Conservation (phyloP, 2,113 vertebrate genomes). For the Bothrops jararaca region DNA sequence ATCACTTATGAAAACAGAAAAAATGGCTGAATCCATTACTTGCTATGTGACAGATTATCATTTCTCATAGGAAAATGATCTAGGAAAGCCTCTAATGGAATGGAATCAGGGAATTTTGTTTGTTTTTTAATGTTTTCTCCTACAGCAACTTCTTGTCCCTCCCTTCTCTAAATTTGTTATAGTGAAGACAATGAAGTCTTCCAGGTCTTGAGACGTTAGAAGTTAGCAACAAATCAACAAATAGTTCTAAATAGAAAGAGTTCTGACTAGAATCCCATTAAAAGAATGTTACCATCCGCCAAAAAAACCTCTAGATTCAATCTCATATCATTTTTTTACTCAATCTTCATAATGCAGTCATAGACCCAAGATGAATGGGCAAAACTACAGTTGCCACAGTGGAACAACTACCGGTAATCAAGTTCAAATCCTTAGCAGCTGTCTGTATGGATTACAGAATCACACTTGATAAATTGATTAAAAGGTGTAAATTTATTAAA, state of each 20-base stretch:
- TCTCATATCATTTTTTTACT: background rate
- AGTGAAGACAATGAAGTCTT: background rate
- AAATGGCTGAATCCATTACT: background rate
- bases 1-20: background rate
- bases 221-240: background rate
- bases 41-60: background rate
- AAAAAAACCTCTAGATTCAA: background rate
- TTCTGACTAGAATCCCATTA: background rate
- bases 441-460: background rate
- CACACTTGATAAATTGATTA: background rate
- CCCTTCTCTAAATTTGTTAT: background rate
- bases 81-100: background rate
- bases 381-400: background rate
- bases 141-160: background rate
- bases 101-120: background rate
- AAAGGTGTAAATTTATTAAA: background rate
- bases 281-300: background rate
- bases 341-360: background rate
- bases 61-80: background rate
- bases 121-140: background rate
- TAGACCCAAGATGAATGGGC: background rate
- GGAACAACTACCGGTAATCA: background rate
- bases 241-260: background rate
- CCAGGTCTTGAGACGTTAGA: background rate
- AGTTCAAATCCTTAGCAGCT: background rate